Percentiles rank a stretch among this genome's conserved stretches.
phyloP scores from a whole-genome alignment of 2,888 invertebrate genomes.

The Drosophila heteroneura region DNA sequence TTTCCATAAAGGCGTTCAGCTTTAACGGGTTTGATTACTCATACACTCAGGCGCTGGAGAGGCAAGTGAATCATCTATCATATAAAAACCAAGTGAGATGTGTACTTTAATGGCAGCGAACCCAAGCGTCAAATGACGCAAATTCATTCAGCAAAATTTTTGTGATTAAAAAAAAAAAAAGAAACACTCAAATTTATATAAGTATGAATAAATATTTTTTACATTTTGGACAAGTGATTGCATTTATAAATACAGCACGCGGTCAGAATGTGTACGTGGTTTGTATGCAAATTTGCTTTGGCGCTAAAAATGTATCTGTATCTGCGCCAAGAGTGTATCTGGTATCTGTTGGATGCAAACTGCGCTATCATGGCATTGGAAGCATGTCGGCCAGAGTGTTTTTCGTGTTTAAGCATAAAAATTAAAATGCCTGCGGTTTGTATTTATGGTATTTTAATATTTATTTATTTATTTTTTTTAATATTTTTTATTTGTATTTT shows the following conservation, averaged over 20 bases:
- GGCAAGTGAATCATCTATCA: constrained; percentile 52
- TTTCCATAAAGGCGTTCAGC: constrained; percentile 65
- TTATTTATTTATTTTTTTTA: constrained; percentile 3
- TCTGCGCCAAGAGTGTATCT: constrained; percentile 52
- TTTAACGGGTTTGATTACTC: constrained; percentile 53
- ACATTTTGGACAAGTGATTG: constrained; percentile 52
- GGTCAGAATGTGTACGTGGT: constrained; percentile 47
- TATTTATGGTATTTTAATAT: constrained; percentile 34
- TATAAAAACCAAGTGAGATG: constrained; percentile 2
- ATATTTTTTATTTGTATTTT: background rate
- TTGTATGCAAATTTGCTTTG: constrained; percentile 52
- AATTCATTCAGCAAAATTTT: constrained; percentile 69
- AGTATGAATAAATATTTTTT: background rate
- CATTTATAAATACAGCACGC: constrained; percentile 42
- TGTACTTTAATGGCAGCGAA: constrained; percentile 37
- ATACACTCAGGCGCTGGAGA: constrained; percentile 27
- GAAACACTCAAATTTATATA: background rate
- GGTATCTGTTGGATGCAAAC: constrained; percentile 66
- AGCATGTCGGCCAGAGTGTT: constrained; percentile 42
- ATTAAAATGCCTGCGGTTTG: constrained; percentile 71
- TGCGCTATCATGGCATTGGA: constrained; percentile 43
- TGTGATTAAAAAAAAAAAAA: constrained; percentile 38
- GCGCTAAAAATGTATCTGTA: constrained; percentile 7
- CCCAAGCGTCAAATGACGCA: constrained; percentile 59
- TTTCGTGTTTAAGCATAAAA: constrained; percentile 56